Evolutionary conservation across 2,113 vertebrate species (phyloP).

Genomic region (Oncorhynchus keta): DNA sequence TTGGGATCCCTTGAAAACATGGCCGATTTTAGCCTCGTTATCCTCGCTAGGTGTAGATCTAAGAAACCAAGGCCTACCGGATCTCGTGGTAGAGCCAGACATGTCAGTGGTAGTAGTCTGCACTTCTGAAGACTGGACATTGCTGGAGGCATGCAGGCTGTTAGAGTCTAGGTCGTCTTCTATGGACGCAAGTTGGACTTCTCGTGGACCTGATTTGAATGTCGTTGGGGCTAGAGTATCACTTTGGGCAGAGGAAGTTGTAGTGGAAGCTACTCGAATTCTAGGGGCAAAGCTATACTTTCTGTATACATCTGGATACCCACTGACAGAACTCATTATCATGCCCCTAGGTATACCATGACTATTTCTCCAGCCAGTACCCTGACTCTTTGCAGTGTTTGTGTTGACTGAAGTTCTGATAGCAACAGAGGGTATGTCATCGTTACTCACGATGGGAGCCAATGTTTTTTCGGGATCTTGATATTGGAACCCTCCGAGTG

Average conservation of each 20-base stretch:
- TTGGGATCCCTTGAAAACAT: not conserved
- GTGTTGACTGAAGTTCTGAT: not conserved
- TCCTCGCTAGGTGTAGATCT: not conserved
- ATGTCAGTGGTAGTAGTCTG: not conserved
- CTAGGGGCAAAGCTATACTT: slow-evolving; percentile 54
- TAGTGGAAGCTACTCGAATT: not conserved
- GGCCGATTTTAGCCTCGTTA: not conserved
- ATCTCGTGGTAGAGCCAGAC: not conserved
- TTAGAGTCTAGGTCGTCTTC: not conserved
- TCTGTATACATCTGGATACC: not conserved
- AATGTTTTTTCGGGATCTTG: not conserved
- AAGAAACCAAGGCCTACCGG: not conserved
- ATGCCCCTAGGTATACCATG: not conserved
- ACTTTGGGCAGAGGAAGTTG: not conserved
- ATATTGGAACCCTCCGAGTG: slow-evolving; percentile 20
- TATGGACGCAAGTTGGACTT: not conserved
- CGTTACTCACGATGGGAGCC: not conserved
- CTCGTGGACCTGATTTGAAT: not conserved
- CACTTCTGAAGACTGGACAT: not conserved
- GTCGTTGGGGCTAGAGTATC: not conserved
- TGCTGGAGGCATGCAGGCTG: not conserved
- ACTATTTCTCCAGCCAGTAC: not conserved
- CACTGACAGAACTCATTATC: not conserved
- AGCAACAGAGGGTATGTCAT: not conserved
- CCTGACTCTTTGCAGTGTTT: not conserved